Evolutionary conservation across 2,888 invertebrate species (phyloP), one percentile per base, ranked within the genome.

Genomic region (Phytoseiulus persimilis): DNA sequence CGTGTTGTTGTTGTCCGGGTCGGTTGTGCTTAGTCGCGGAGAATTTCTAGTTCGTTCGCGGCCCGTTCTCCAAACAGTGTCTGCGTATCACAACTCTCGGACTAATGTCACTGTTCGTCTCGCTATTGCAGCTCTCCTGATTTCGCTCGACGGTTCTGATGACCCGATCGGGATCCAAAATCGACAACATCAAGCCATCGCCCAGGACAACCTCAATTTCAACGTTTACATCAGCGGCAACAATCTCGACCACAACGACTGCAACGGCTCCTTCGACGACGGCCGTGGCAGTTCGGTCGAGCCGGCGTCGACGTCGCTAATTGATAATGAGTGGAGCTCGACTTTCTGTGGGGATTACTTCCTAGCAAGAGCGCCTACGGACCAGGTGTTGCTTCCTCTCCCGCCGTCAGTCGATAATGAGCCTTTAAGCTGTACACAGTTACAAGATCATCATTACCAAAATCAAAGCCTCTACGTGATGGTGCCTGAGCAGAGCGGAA

Each of bases 61-160:
- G 65, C 28, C 18, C 65, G 65, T 65, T 65, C 65, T 65, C 65
- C 65, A 65, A 65, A 65, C 65, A 3, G 28, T 23, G 65, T 23
- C 23, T 65, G 65, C 65, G 28, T 28, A 23, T 23, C 65, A 65
- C 28, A 23, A 23, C 65, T 65, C 65, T 23, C 1, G 11, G 65
- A 65, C 65, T 65, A 65, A 65, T 65, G 45, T 87, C 31, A 9
- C 87, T 33, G 11, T 14, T 31, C 33, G 39, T 87, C 39, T 87
- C 33, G 31, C 14, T 83, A 31, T 87, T 87, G 32, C 87, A 87
- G 87, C 87, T 31, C 87, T 87, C n/a, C 33, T 87, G n/a, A 87
- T 87, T n/a, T 87, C 87, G 31, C 87, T 87, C 32, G 87, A 87
- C 87, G 87, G 87, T 14, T n/a, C 87, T 45, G 87, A 87, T 45